Conservation (phyloP, 2,797 vertebrate genomes). For the Apogon talboti region DNA sequence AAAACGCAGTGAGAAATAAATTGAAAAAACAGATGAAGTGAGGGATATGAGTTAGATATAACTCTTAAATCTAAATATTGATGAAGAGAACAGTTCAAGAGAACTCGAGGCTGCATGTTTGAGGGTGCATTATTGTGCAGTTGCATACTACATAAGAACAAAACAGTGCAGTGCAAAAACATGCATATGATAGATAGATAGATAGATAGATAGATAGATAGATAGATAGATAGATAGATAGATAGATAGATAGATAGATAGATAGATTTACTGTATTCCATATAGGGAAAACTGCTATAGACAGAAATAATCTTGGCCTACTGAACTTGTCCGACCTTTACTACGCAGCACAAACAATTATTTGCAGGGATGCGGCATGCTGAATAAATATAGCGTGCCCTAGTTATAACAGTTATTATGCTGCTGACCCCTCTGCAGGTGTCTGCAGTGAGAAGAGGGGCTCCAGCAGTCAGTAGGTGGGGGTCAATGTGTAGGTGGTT, state of each 20-base stretch:
- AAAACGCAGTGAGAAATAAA: slow-evolving; percentile 19
- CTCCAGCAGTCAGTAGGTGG: slow-evolving; percentile 52
- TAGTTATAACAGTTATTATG: slow-evolving; percentile 40
- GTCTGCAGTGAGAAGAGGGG: slow-evolving; percentile 44
- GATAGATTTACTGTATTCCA: not conserved
- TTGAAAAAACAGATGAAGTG: slow-evolving; percentile 31
- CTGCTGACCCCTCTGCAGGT: slow-evolving; percentile 53
- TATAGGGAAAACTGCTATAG: not conserved
- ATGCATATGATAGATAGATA: too few relatives aligned
- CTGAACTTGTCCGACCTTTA: slow-evolving; percentile 38
- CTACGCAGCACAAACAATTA: slow-evolving; percentile 35
- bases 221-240: too few relatives aligned
- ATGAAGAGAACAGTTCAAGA: slow-evolving; percentile 15
- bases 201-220: too few relatives aligned
- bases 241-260: too few relatives aligned
- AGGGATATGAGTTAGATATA: not conserved
- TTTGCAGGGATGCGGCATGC: slow-evolving; percentile 32
- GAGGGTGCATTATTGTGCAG: slow-evolving; percentile 26
- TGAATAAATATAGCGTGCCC: slow-evolving; percentile 37
- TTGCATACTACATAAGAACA: slow-evolving; percentile 20
- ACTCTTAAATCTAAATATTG: slow-evolving; percentile 37
- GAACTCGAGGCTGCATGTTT: slow-evolving; percentile 15
- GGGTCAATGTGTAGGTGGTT: slow-evolving; percentile 61
- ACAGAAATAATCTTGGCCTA: slow-evolving; percentile 7
- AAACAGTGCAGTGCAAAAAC: not conserved